Evolutionary conservation across 2,888 invertebrate genomes (phyloP).

Genomic region (Tillus elongatus): DNA sequence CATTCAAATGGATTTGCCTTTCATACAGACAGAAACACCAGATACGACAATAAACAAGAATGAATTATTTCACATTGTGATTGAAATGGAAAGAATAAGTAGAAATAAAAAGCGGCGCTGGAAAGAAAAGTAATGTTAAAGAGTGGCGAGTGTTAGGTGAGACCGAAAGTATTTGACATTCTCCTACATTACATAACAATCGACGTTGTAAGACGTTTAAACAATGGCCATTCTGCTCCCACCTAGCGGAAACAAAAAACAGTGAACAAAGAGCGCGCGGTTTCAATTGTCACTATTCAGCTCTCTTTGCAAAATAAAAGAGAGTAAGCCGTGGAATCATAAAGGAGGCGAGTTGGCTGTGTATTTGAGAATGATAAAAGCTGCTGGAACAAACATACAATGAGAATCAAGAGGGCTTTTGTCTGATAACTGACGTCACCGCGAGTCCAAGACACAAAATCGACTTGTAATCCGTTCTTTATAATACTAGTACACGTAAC

Average conservation of each 20-base stretch:
- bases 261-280: conserved; percentile 35
- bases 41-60: background rate
- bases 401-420: conserved; percentile 38
- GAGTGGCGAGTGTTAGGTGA: conserved; percentile 18
- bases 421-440: conserved; percentile 36
- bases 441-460: conserved; percentile 30
- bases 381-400: conserved; percentile 38
- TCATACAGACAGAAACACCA: background rate
- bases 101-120: too few relatives aligned
- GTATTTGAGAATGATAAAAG: conserved; percentile 39
- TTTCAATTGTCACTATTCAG: conserved; percentile 41
- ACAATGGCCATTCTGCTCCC: conserved; percentile 37
- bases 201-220: conserved; percentile 37
- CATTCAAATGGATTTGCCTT: background rate
- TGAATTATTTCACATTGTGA: conserved; percentile 2
- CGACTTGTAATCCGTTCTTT: conserved; percentile 16
- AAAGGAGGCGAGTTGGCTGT: conserved; percentile 31
- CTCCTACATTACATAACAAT: conserved; percentile 36
- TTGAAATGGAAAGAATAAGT: conserved; percentile 1
- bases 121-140: too few relatives aligned
- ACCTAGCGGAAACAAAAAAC: conserved; percentile 39
- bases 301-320: conserved; percentile 35
- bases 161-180: conserved; percentile 33
- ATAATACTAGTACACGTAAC: too few relatives aligned
- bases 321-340: conserved; percentile 35